Conservation (phyloP, 1,140 invertebrate genomes). For the Monochamus saltuarius region DNA sequence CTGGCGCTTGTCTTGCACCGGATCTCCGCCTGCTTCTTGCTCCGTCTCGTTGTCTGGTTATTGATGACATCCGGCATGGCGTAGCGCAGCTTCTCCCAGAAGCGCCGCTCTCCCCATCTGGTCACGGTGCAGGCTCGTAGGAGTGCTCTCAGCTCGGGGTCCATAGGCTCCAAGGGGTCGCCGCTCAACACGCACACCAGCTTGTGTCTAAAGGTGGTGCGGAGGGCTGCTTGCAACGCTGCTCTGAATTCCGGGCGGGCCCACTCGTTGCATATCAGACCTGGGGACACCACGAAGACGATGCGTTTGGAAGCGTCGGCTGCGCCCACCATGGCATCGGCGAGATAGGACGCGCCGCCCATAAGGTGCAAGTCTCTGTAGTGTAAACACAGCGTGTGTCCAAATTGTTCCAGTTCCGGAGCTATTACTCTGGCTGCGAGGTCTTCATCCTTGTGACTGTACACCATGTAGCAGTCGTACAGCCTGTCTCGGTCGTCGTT, state of each 20-base stretch:
- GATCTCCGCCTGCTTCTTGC: slow-evolving; percentile 51
- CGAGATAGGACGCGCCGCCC: slow-evolving; percentile 63
- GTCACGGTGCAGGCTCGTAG: slow-evolving; percentile 83
- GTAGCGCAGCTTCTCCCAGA: slow-evolving; percentile 88
- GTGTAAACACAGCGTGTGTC: slow-evolving; percentile 72
- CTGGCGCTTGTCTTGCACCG: slow-evolving; percentile 48
- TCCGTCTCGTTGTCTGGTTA: slow-evolving; percentile 33
- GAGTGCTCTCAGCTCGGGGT: slow-evolving; percentile 79
- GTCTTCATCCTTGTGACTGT: slow-evolving; percentile 81
- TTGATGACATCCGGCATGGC: slow-evolving; percentile 74
- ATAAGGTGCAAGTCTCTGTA: slow-evolving; percentile 68
- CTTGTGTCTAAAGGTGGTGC: slow-evolving; percentile 72
- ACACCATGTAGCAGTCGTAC: slow-evolving; percentile 86
- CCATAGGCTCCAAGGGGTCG: slow-evolving; percentile 66
- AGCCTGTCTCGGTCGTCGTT: slow-evolving; percentile 70
- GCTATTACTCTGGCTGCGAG: slow-evolving; percentile 77
- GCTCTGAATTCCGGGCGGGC: slow-evolving; percentile 69
- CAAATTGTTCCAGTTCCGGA: slow-evolving; percentile 74
- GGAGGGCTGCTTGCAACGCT: slow-evolving; percentile 71
- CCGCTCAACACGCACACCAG: slow-evolving; percentile 70
- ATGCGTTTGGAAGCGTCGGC: slow-evolving; percentile 74
- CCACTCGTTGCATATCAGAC: slow-evolving; percentile 75
- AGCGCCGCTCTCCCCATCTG: slow-evolving; percentile 81
- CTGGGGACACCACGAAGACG: slow-evolving; percentile 71
- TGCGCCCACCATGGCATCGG: slow-evolving; percentile 74